These are phyloP conservation scores for Bubo bubo DNA, from an alignment of 2,113 vertebrate genomes.

Conservation along the genomic window DNA sequence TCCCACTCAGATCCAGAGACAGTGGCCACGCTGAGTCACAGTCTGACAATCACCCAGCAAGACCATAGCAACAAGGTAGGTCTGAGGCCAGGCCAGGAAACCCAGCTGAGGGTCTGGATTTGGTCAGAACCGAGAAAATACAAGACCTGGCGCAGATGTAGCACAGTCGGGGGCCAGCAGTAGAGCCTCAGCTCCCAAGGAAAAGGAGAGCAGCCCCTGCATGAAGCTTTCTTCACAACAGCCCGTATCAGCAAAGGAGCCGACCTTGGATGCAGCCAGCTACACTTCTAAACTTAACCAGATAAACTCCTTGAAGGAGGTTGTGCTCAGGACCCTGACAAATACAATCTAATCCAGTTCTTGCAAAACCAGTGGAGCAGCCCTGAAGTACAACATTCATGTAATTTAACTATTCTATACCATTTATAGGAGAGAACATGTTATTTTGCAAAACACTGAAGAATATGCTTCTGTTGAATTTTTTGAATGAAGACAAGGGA, in stretches of 20 bases:
- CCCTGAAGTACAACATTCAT: not conserved
- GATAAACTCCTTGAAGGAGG: not conserved
- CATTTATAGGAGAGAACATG: not conserved
- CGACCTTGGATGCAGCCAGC: not conserved
- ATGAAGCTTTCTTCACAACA: not conserved
- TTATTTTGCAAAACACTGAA: not conserved
- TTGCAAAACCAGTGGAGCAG: not conserved
- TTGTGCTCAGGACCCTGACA: not conserved
- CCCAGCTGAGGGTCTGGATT: not conserved
- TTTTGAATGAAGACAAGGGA: not conserved
- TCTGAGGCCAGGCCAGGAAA: not conserved
- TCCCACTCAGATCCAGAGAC: not conserved
- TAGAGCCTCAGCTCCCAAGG: not conserved
- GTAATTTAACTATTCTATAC: not conserved
- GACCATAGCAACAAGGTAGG: not conserved
- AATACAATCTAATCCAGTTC: not conserved
- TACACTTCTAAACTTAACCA: no score
- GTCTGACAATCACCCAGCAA: not conserved
- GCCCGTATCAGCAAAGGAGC: not conserved
- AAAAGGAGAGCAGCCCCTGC: not conserved
- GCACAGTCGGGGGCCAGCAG: not conserved
- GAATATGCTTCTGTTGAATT: not conserved
- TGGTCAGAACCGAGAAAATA: not conserved
- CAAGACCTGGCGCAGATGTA: fast-evolving
- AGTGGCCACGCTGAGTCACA: not conserved